phyloP scores from a whole-genome alignment of 2,113 vertebrate species.

The Eclectus roratus region DNA sequence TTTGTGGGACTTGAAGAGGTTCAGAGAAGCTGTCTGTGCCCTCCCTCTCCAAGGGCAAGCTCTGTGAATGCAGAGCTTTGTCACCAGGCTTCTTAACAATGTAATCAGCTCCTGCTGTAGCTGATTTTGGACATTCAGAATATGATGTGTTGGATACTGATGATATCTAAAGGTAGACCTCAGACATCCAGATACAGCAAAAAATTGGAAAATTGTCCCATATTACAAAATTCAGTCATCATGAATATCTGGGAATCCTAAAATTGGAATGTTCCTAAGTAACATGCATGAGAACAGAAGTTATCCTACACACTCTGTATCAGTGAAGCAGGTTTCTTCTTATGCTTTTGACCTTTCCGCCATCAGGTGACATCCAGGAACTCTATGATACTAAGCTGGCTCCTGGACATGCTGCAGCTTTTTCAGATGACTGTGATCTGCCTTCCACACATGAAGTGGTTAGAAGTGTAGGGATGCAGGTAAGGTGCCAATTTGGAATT shows the following conservation, averaged over 20 bases:
- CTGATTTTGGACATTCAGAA: neutral
- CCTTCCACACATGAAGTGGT: conserved; percentile 88
- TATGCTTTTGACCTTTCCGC: neutral
- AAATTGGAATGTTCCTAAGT: neutral
- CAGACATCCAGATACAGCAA: neutral
- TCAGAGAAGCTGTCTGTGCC: neutral
- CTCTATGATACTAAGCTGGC: conserved; percentile 82
- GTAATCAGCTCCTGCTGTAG: accelerated
- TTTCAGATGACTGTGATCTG: conserved; percentile 92
- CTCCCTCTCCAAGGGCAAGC: neutral
- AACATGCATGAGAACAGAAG: neutral
- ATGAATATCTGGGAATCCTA: neutral
- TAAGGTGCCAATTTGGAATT: conserved; percentile 40
- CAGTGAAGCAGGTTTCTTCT: neutral
- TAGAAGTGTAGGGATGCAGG: conserved; percentile 93
- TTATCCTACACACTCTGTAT: neutral
- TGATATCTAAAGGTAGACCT: neutral
- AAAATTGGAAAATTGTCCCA: neutral
- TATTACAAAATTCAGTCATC: neutral
- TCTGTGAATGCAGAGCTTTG: neutral
- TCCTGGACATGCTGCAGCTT: conserved; percentile 90
- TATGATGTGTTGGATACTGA: neutral
- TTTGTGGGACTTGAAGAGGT: neutral
- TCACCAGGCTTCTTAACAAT: neutral
- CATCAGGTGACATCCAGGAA: conserved; percentile 89